Percentiles rank a stretch among this genome's conserved stretches.
phyloP scores from a whole-genome alignment of 2,797 vertebrate genomes.

The Lerista edwardsae region DNA sequence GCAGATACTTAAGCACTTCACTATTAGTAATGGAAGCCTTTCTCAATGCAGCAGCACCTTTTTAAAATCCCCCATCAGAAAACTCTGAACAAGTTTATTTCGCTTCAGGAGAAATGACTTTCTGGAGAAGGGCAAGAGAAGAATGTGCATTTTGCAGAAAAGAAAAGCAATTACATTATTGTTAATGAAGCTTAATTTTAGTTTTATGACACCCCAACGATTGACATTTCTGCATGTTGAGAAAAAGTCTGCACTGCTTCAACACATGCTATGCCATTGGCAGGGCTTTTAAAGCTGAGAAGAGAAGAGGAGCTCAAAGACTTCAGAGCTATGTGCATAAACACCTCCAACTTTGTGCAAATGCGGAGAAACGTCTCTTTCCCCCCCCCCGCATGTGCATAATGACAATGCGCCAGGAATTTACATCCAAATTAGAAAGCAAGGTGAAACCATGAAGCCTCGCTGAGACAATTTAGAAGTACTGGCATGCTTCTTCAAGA shows the following conservation, averaged over 20 bases:
- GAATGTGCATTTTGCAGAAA: conserved; percentile 24
- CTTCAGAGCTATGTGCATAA: neutral
- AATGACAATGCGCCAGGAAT: neutral
- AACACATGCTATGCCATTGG: conserved; percentile 25
- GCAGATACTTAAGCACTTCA: neutral
- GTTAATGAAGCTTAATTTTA: conserved; percentile 64
- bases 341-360: neutral
- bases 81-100: conserved; percentile 13
- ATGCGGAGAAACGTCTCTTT: neutral
- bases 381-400: neutral
- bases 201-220: conserved; percentile 53
- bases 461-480: no score
- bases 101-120: conserved; percentile 31
- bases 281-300: no score
- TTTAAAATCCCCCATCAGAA: conserved; percentile 42
- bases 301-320: neutral
- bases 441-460: neutral
- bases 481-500: no score
- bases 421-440: neutral
- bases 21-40: conserved; percentile 12
- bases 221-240: conserved; percentile 47
- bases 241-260: conserved; percentile 41
- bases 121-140: conserved; percentile 23
- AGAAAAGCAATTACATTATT: conserved; percentile 54
- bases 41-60: conserved; percentile 13